Base-by-base conservation (phyloP, 1,140 invertebrate genomes). In the Metaphire vulgaris region DNA sequence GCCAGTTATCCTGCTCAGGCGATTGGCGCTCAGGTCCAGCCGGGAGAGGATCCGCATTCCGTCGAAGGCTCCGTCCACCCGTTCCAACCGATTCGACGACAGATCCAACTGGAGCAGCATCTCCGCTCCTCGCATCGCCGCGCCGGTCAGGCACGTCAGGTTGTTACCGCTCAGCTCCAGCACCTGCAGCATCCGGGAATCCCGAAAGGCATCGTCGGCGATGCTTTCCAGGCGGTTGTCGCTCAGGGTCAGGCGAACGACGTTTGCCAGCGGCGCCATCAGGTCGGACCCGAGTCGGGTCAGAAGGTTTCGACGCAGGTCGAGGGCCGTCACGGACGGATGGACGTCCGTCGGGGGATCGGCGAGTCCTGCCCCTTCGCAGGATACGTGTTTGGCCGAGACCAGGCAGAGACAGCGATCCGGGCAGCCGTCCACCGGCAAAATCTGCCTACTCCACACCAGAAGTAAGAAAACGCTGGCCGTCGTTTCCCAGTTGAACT, bases 21-120 rank as follows among this genome's bases (percentile, higher is more conserved):
- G 87, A 83, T 94, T 94, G 33, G 89, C 88, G 76, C 90, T 90
- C 68, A 93, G 85, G 81, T 92, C 90, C 0, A 93, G 86, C 82
- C 90, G 89, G 80, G 91, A 90, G 26, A 94, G 81, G 72, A 87
- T 88, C 69, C 86, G 73, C 29, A 88, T 72, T n/a, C 81, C 80
- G 16, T 79, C 69, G 76, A 88, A 85, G 31, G 83, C 81, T 21
- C 82, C 83, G 69, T 85, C 83, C 41, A 88, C 80, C 41, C 80
- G 80, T 34, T 76, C 79, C 32, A 89, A 76, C 2, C 77, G 74
- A 77, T 87, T 87, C 21, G 81, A 78, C 2, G 85, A 86, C 67
- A 87, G 77, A 80, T 87, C 86, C 34, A 87, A 79, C 74, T 83
- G 81, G 31, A 81, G 79, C 65, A 87, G 78, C 30, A 72, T 77